Percentiles rank a stretch among this genome's conserved stretches.
phyloP scores from a whole-genome alignment of 2,113 vertebrate genomes.

The Brachyhypopomus gauderio region DNA sequence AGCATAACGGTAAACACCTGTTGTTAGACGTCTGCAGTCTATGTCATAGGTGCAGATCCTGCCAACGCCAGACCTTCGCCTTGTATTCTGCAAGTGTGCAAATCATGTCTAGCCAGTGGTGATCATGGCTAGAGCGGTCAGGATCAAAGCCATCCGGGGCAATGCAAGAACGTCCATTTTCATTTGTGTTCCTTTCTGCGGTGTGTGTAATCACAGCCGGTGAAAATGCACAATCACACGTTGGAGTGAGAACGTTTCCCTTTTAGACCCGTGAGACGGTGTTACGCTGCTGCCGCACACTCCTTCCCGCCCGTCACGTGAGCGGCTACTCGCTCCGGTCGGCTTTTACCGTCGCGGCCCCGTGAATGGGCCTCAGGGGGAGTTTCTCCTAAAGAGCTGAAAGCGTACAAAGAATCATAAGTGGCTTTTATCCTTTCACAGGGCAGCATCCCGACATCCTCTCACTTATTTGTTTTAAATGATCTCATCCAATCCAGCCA shows the following conservation, averaged over 20 bases:
- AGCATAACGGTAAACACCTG: background rate
- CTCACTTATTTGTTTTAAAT: conserved; percentile 46
- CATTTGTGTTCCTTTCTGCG: background rate
- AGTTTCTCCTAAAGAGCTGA: conserved; percentile 39
- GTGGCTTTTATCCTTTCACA: conserved; percentile 55
- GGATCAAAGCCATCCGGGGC: background rate
- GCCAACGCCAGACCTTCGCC: background rate
- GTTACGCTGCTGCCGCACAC: background rate
- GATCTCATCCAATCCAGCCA: conserved; percentile 42
- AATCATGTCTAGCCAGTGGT: background rate
- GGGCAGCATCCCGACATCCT: conserved; percentile 46
- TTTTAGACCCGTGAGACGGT: background rate
- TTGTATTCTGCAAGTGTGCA: background rate
- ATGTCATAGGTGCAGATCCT: background rate
- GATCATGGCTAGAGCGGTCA: background rate
- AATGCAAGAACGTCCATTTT: background rate
- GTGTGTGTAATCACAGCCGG: background rate
- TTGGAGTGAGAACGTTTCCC: no score
- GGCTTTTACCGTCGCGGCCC: background rate
- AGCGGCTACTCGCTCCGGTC: background rate
- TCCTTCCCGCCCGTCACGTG: conserved; percentile 29
- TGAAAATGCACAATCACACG: no score
- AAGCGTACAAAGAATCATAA: conserved; percentile 49
- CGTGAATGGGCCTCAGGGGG: conserved; percentile 34
- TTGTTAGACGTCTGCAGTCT: background rate